phyloP scores from a whole-genome alignment of 37 sponge, comb jelly and placozoan species.

The Chondrosia reniformis region DNA sequence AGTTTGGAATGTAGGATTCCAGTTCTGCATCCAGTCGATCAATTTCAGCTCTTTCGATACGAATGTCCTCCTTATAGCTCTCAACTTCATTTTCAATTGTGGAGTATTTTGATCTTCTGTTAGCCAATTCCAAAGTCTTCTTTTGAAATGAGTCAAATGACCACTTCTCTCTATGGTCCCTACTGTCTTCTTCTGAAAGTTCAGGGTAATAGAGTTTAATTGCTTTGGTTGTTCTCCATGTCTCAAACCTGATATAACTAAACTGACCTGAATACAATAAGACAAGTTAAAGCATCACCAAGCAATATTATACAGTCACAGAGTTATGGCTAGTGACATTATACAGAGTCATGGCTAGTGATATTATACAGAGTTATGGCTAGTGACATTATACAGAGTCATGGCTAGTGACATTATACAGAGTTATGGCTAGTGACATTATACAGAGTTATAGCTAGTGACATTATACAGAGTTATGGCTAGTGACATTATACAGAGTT shows the following conservation, averaged over 20 bases:
- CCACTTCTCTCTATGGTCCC: constrained; percentile 17
- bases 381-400: no score
- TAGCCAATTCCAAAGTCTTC: constrained; percentile 30
- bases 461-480: no score
- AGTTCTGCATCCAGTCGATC: background rate
- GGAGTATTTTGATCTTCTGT: constrained; percentile 16
- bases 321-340: no score
- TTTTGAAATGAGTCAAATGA: background rate
- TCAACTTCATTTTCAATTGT: constrained; percentile 11
- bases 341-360: no score
- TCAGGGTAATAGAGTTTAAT: constrained; percentile 59
- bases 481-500: no score
- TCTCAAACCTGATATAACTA: constrained; percentile 22
- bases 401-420: no score
- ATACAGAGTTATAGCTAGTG: no score
- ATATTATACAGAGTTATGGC: no score
- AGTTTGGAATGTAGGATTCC: no score
- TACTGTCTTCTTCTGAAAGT: background rate
- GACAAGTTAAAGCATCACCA: no score
- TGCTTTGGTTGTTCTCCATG: constrained; percentile 60
- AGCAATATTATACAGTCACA: no score
- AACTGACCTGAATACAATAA: constrained; percentile 31
- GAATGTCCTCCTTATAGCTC: constrained; percentile 28
- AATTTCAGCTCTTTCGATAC: constrained; percentile 23
- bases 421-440: no score